A percentile compares a stretch with the other conserved stretches of the same genome.
phyloP scores from a whole-genome alignment of 2,797 vertebrate species.

The Cottoperca gobio region DNA sequence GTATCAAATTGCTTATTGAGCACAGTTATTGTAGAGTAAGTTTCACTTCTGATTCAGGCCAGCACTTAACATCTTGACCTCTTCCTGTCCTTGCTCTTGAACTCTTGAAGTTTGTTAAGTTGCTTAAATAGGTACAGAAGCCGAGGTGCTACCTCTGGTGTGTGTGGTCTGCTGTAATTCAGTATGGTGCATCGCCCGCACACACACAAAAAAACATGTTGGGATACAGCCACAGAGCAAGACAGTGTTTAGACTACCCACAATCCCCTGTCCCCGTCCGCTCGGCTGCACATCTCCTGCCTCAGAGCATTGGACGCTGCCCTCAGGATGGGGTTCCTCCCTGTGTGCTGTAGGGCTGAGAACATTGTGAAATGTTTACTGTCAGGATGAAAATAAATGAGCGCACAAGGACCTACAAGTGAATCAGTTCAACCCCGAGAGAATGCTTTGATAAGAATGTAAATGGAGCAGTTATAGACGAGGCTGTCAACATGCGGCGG shows the following conservation, averaged over 20 bases:
- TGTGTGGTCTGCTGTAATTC: conserved; percentile 72
- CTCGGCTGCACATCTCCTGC: conserved; percentile 34
- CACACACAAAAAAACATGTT: conserved; percentile 65
- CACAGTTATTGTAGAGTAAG: background rate
- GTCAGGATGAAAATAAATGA: conserved; percentile 58
- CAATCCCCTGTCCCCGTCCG: conserved; percentile 63
- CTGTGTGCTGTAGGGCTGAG: conserved; percentile 32
- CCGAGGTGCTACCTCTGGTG: conserved; percentile 63
- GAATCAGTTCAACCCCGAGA: conserved; percentile 15
- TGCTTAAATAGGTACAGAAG: conserved; percentile 59
- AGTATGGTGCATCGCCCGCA: conserved; percentile 44
- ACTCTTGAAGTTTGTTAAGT: conserved; percentile 47
- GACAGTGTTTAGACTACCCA: conserved; percentile 78
- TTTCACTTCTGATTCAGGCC: background rate
- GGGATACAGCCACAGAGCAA: conserved; percentile 72
- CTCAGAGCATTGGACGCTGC: conserved; percentile 47
- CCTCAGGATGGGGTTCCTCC: conserved; percentile 55
- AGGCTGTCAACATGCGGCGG: conserved; percentile 28
- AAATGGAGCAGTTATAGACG: conserved; percentile 18
- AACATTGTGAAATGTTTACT: conserved; percentile 70
- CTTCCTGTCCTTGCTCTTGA: conserved; percentile 32
- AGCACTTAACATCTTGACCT: conserved; percentile 18
- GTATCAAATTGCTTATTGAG: background rate
- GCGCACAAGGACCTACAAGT: conserved; percentile 6
- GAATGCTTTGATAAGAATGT: conserved; percentile 33